Evolutionary conservation across 2,113 vertebrate genomes (phyloP).

Genomic region (Protobothrops mucrosquamatus): DNA sequence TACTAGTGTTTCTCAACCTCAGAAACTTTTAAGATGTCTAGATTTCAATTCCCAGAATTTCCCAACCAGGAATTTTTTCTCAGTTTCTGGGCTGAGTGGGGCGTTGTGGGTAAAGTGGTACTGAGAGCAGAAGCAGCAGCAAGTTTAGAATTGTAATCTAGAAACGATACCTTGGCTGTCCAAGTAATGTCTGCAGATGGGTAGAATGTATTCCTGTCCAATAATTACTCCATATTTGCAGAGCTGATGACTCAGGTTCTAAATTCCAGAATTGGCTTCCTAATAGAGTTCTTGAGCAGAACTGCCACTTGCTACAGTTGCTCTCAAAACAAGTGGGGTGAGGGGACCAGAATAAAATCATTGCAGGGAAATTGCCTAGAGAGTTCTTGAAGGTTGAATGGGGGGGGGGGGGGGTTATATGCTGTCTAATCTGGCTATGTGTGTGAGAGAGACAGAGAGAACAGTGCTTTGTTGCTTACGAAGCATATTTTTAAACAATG

Average conservation of each 20-base stretch:
- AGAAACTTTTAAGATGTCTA: not conserved
- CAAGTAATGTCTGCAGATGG: not conserved
- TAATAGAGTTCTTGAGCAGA: not conserved
- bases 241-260: not conserved
- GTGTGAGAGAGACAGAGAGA: constrained; percentile 12
- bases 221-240: not conserved
- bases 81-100: not conserved
- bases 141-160: not conserved
- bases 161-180: not conserved
- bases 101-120: not conserved
- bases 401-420: not conserved
- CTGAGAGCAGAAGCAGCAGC: not conserved
- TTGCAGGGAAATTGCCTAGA: not conserved
- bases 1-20: not conserved
- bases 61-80: not conserved
- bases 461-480: constrained; percentile 21
- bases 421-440: constrained; percentile 22
- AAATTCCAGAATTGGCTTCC: not conserved
- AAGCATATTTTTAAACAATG: not conserved
- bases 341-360: not conserved
- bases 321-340: not conserved
- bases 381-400: not conserved
- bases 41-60: not conserved
- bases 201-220: not conserved
- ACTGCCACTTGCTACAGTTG: not conserved